phyloP scores from a whole-genome alignment of 2,888 invertebrate species.

The Isoperla grammatica region DNA sequence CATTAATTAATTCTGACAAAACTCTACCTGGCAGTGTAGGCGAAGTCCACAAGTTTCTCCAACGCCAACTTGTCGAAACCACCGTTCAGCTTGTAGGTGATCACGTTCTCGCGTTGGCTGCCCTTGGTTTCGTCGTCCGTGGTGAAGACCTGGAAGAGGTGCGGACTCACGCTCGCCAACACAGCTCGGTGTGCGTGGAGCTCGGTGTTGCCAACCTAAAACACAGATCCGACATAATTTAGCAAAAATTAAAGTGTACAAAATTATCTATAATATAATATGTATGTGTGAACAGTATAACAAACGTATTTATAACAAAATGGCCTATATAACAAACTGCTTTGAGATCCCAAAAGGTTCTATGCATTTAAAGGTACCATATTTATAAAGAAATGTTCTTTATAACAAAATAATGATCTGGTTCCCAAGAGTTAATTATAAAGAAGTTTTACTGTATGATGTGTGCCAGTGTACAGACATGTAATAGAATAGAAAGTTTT shows the following conservation, averaged over 20 bases:
- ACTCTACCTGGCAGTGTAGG: slow-evolving; percentile 65
- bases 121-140: slow-evolving; percentile 49
- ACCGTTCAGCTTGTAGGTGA: slow-evolving; percentile 58
- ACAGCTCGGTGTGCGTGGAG: slow-evolving; percentile 73
- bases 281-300: too few relatives aligned
- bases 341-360: too few relatives aligned
- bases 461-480: too few relatives aligned
- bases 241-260: slow-evolving; percentile 30
- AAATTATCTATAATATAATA: too few relatives aligned
- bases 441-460: too few relatives aligned
- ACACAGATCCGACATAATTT: slow-evolving; percentile 29
- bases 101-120: slow-evolving; percentile 43
- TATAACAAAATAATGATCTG: too few relatives aligned
- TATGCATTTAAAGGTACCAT: too few relatives aligned
- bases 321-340: too few relatives aligned
- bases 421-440: too few relatives aligned
- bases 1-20: not conserved
- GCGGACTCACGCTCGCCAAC: slow-evolving; percentile 70
- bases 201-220: slow-evolving; percentile 62
- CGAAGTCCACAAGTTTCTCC: slow-evolving; percentile 71
- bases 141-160: slow-evolving; percentile 67
- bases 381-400: too few relatives aligned
- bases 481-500: too few relatives aligned
- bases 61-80: slow-evolving; percentile 62
- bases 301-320: too few relatives aligned